phyloP scores from a whole-genome alignment of 1,140 invertebrate species.

The Drosophila triauraria region DNA sequence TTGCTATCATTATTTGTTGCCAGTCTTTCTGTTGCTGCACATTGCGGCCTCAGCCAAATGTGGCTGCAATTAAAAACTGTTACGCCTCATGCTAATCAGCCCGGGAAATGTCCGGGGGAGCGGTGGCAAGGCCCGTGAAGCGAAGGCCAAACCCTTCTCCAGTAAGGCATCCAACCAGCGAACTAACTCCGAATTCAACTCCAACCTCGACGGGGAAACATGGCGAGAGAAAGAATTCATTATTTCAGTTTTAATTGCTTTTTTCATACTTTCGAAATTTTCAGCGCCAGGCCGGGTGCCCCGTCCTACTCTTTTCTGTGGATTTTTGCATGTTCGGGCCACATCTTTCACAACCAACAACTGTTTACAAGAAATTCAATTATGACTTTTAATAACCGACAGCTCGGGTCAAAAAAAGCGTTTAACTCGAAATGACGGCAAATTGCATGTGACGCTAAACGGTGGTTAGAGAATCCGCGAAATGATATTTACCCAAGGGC shows the following conservation, averaged over 20 bases:
- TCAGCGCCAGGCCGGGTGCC: conserved; percentile 60
- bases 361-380: conserved; percentile 83
- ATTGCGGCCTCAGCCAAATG: conserved; percentile 71
- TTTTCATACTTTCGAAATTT: conserved; percentile 83
- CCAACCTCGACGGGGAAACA: conserved; percentile 48
- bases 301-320: conserved; percentile 1
- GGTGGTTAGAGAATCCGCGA: conserved; percentile 12
- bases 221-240: conserved; percentile 79
- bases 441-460: conserved; percentile 53
- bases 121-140: conserved; percentile 11
- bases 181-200: conserved; percentile 22
- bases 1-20: conserved; percentile 60
- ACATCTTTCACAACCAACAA: conserved; percentile 78
- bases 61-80: conserved; percentile 83
- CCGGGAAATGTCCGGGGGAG: conserved; percentile 46
- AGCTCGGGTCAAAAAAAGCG: conserved; percentile 58
- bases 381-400: conserved; percentile 82
- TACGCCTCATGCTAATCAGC: conserved; percentile 83
- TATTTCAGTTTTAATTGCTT: conserved; percentile 84
- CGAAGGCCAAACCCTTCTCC: conserved; percentile 57
- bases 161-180: conserved; percentile 40
- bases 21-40: conserved; percentile 50
- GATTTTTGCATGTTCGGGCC: conserved; percentile 75
- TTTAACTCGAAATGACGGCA: conserved; percentile 41
- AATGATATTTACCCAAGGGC: conserved; percentile 36